A percentile compares a stretch with the other conserved stretches of the same genome.
phyloP scores from a whole-genome alignment of 2,888 invertebrate genomes.

The Hymenopus coronatus region DNA sequence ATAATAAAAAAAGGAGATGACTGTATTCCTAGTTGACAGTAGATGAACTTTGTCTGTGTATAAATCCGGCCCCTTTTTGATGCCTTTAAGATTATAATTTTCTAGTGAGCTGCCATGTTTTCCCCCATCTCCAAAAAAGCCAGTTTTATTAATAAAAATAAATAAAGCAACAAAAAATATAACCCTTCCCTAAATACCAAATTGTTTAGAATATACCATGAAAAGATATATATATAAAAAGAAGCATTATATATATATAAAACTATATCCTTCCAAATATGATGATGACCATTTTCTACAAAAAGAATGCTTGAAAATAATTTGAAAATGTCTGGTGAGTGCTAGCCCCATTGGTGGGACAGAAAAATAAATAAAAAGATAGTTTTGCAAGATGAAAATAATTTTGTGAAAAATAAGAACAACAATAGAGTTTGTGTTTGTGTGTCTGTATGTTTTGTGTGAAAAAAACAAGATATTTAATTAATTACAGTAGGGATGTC shows the following conservation, averaged over 20 bases:
- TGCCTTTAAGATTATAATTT: conserved; percentile 31
- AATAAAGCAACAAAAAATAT: conserved; percentile 18
- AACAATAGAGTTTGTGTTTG: conserved; percentile 28
- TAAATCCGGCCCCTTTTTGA: conserved; percentile 31
- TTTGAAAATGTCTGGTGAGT: conserved; percentile 25
- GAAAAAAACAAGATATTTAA: conserved; percentile 28
- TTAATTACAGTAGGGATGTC: conserved; percentile 24
- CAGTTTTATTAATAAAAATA: conserved; percentile 28
- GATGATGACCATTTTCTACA: conserved; percentile 19
- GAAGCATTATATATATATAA: conserved; percentile 4
- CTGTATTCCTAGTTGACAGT: conserved; percentile 23
- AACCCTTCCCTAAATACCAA: not conserved
- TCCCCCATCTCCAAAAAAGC: conserved; percentile 17
- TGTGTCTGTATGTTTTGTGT: conserved; percentile 28
- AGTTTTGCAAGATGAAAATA: conserved; percentile 32
- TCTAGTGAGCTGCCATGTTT: conserved; percentile 28
- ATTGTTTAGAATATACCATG: conserved; percentile 19
- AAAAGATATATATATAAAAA: conserved; percentile 20
- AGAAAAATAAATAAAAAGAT: conserved; percentile 20
- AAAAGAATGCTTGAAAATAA: conserved; percentile 23
- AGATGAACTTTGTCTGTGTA: conserved; percentile 17
- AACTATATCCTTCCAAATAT: conserved; percentile 26
- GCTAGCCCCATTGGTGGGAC: conserved; percentile 25
- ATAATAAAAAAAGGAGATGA: conserved; percentile 18
- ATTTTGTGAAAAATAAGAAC: conserved; percentile 24